A percentile compares a stretch with the other conserved stretches of the same genome.
Evolutionary conservation across 2,888 invertebrate genomes (phyloP).

Genomic region (Digitonthophagus gazella): DNA sequence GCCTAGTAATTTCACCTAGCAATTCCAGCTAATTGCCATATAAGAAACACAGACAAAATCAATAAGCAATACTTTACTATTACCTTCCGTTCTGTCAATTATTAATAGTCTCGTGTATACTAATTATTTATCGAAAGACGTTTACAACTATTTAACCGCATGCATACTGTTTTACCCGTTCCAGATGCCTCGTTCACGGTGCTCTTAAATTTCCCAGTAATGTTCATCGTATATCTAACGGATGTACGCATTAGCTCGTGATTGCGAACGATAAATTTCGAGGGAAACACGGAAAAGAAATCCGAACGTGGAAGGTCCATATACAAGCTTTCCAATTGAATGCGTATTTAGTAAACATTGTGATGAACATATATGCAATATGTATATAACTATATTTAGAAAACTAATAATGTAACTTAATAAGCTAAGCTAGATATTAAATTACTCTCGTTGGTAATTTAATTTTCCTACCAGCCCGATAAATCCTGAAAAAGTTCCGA

Average conservation of each 20-base stretch:
- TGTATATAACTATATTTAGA: background rate
- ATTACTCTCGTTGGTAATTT: background rate
- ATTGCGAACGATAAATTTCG: background rate
- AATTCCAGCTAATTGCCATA: background rate
- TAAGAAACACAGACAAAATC: background rate
- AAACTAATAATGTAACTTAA: background rate
- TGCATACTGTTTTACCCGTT: background rate
- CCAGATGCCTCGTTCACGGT: slow-evolving; percentile 11
- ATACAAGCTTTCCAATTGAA: background rate
- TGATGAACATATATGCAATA: background rate
- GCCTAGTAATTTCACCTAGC: too few relatives aligned
- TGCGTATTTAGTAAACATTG: background rate
- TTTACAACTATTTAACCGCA: background rate
- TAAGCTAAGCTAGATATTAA: background rate
- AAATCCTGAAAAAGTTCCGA: slow-evolving; percentile 8
- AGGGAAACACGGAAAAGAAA: background rate
- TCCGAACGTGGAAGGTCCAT: background rate
- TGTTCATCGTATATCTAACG: slow-evolving; percentile 5
- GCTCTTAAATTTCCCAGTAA: slow-evolving; percentile 6
- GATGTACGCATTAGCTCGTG: background rate
- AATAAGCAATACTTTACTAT: background rate
- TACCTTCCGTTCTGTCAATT: background rate
- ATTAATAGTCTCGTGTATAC: background rate
- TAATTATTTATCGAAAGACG: too few relatives aligned
- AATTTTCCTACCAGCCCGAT: background rate